phyloP scores from a whole-genome alignment of 2,113 vertebrate species.

The Hippolais icterina region DNA sequence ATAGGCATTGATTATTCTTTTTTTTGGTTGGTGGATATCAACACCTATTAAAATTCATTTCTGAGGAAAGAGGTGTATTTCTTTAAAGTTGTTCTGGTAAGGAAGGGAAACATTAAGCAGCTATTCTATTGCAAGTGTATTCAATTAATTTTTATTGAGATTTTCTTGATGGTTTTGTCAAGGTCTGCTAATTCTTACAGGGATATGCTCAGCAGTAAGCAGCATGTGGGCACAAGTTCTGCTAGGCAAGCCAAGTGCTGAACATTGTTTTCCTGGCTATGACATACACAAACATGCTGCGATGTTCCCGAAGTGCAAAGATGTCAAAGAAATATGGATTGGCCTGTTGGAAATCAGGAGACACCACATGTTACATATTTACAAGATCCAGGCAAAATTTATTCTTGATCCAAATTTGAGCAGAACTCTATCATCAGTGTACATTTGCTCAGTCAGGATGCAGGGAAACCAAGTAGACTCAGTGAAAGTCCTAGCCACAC shows the following conservation, averaged over 20 bases:
- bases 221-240: neutral
- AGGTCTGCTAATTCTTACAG: neutral
- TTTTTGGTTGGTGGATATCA: neutral
- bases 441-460: neutral
- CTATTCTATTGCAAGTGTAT: neutral
- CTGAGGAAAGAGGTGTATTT: neutral
- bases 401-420: neutral
- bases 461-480: neutral
- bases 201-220: neutral
- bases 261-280: neutral
- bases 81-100: neutral
- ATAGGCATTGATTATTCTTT: neutral
- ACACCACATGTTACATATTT: neutral
- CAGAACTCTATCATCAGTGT: neutral
- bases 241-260: neutral
- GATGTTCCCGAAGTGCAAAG: neutral
- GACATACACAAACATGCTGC: neutral
- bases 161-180: neutral
- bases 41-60: neutral
- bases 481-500: neutral
- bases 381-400: neutral
- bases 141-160: neutral
- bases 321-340: neutral
- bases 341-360: neutral
- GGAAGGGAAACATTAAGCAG: neutral